Conservation (phyloP, 2,888 invertebrate species). For the Leptinotarsa juncta region DNA sequence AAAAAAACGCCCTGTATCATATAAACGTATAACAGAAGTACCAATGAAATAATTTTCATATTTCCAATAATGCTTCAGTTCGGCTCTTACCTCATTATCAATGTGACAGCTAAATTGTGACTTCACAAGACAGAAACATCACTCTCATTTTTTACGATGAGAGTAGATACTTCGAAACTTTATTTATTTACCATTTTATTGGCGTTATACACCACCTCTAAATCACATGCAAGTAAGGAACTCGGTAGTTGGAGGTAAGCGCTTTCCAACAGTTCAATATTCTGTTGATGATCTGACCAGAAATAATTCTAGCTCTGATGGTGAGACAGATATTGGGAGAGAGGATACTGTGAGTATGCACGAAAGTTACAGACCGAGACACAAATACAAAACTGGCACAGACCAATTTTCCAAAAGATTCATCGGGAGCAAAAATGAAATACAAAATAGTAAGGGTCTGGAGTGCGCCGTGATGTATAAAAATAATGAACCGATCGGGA, state of each 20-base stretch:
- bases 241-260: background rate
- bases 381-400: conserved; percentile 37
- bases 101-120: background rate
- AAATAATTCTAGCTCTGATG: background rate
- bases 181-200: conserved; percentile 10
- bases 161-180: background rate
- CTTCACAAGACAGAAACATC: background rate
- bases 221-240: background rate
- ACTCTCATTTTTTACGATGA: conserved; percentile 20
- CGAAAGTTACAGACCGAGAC: conserved; percentile 42
- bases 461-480: conserved; percentile 54
- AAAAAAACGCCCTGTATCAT: too few relatives aligned
- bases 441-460: conserved; percentile 24
- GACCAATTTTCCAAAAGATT: conserved; percentile 34
- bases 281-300: background rate
- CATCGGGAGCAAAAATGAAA: conserved; percentile 28
- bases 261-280: background rate
- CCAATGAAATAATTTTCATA: too few relatives aligned
- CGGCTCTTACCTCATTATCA: background rate
- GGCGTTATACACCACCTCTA: background rate
- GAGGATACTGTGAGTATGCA: conserved; percentile 38
- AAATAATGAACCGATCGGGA: conserved; percentile 54
- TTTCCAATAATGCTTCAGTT: too few relatives aligned
- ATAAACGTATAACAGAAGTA: too few relatives aligned
- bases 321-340: background rate